Evolutionary conservation across 1,140 invertebrate species (phyloP), one percentile per base, ranked within the genome.

Genomic region (Drosophila azteca): DNA sequence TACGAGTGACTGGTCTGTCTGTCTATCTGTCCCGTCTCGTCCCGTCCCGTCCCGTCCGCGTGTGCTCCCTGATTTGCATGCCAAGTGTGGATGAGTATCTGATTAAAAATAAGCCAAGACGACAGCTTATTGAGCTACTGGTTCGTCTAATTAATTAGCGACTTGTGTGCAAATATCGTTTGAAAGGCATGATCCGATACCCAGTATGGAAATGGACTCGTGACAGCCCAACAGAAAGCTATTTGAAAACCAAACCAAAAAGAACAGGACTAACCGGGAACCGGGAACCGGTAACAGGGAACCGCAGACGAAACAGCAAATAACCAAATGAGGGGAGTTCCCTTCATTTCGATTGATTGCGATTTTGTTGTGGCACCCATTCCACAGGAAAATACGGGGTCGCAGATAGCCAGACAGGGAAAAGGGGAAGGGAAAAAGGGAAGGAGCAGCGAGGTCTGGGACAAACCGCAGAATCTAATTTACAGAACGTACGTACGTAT

Each of bases 401-500:
- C 31, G 63, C 15, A 44, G 20, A 4, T 31, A 48, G n/a, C 49
- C 29, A 44, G 43, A 61, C 74, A 61, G n/a, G 31, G 20, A 31
- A 50, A 60, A 46, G 20, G 31, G 4, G 22, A 24, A 17, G 15
- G 50, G 41, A 1, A 20, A 20, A 20, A 20, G 41, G 6, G 26
- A 29, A 6, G 29, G 29, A 6, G 29, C 2, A 29, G 29, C 6
- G 31, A 35, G 31, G 11, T 13, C 35, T 39, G 35, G 35, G 49
- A 31, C 44, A 68, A 72, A 82, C 70, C 82, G 70, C 83, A 88
- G 79, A 82, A 88, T 88, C 70, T 79, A 88, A 87, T 88, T 88
- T 76, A 49, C 58, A 83, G 54, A 75, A 69, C 58, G 63, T 79
- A 68, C 62, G 71, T 64, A 58, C 65, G 59, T 79, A 74, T 68